These are phyloP conservation scores for Indri indri DNA, from an alignment of 2,113 vertebrate species.

Conservation along the genomic window DNA sequence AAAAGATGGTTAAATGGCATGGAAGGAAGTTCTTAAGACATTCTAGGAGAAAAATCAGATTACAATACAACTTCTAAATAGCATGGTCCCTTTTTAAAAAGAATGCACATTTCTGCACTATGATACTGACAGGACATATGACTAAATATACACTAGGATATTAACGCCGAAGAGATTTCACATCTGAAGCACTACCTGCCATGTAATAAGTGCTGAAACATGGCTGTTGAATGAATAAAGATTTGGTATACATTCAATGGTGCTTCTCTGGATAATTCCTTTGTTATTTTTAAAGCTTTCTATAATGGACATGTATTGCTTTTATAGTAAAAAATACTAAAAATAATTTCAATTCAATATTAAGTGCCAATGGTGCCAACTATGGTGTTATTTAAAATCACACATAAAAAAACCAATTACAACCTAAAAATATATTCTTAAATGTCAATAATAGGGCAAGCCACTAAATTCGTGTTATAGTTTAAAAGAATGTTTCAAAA, in stretches of 20 bases:
- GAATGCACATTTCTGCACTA: neutral
- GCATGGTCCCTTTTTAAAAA: neutral
- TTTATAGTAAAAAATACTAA: constrained; percentile 41
- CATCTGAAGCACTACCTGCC: neutral
- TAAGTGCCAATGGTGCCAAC: neutral
- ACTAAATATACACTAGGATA: neutral
- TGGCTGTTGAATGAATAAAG: neutral
- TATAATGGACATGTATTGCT: neutral
- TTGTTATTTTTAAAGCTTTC: constrained; percentile 23
- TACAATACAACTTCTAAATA: constrained; percentile 14
- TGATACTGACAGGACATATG: neutral
- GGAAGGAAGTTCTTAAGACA: neutral
- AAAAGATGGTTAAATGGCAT: neutral
- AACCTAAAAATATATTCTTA: neutral
- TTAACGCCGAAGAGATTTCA: neutral
- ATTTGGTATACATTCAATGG: neutral
- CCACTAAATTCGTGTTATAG: neutral
- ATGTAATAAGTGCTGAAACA: neutral
- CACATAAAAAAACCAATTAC: neutral
- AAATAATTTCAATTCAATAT: constrained; percentile 3
- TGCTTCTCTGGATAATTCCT: constrained; percentile 8
- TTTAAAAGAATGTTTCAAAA: neutral
- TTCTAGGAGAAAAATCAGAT: constrained; percentile 2
- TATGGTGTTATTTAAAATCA: neutral
- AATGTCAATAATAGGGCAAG: neutral